Evolutionary conservation across 2,113 vertebrate species (phyloP).

Genomic region (Callionymus lyra): DNA sequence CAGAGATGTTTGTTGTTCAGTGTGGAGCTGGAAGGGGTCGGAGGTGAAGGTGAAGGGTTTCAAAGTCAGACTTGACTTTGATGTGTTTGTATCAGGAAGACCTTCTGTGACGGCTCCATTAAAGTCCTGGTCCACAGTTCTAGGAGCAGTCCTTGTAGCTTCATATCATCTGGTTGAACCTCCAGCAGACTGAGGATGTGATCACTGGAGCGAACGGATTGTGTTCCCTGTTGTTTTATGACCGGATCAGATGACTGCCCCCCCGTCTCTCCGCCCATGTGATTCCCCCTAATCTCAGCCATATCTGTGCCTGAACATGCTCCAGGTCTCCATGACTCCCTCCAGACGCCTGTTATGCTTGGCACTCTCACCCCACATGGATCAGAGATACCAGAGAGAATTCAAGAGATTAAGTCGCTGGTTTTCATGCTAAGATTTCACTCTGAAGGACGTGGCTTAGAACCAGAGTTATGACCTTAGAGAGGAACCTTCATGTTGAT

Average conservation of each 20-base stretch:
- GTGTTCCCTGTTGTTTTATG: slow-evolving; percentile 26
- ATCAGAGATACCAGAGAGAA: slow-evolving; percentile 42
- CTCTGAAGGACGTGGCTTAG: no score
- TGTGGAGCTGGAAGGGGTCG: slow-evolving; percentile 23
- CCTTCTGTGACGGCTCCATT: no score
- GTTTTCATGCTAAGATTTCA: slow-evolving; percentile 4
- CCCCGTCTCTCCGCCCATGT: slow-evolving; percentile 9
- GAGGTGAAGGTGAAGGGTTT: slow-evolving; percentile 4
- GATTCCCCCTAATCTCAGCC: slow-evolving; percentile 52
- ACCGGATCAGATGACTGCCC: slow-evolving; percentile 37
- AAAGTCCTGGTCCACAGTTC: no score
- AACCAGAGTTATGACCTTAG: no score
- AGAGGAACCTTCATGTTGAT: no score
- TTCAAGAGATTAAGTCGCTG: slow-evolving; percentile 16
- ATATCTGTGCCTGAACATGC: slow-evolving; percentile 57
- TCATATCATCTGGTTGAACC: not conserved
- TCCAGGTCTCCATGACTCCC: slow-evolving; percentile 29
- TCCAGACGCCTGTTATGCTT: slow-evolving; percentile 43
- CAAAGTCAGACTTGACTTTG: slow-evolving; percentile 31
- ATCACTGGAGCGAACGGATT: slow-evolving; percentile 15
- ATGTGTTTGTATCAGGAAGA: no score
- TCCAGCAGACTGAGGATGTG: slow-evolving; percentile 5
- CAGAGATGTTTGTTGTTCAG: slow-evolving; percentile 3
- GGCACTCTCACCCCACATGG: slow-evolving; percentile 40
- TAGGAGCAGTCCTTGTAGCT: no score